Conservation (phyloP, 2,797 vertebrate genomes). For the Takifugu rubripes region DNA sequence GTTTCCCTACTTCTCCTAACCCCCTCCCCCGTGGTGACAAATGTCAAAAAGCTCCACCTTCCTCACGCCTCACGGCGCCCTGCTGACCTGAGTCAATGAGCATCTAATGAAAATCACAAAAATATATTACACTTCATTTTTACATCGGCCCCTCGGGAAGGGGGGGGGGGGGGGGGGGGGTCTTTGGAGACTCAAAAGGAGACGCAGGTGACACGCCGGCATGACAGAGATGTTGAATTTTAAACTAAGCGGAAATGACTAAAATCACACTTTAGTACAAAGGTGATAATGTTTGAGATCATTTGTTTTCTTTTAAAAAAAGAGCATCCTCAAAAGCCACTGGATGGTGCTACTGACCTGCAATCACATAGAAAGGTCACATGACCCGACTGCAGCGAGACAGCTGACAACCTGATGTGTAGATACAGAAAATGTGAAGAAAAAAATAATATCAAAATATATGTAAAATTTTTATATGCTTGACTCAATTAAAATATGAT, state of each 20-base stretch:
- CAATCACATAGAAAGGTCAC: conserved; percentile 27
- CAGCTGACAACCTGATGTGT: conserved; percentile 24
- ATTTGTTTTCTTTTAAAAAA: not conserved
- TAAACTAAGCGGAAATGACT: conserved; percentile 24
- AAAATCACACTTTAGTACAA: conserved; percentile 50
- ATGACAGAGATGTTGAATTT: not conserved
- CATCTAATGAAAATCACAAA: conserved; percentile 32
- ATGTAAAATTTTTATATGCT: conserved; percentile 23
- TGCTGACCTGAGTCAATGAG: conserved; percentile 26
- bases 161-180: no score
- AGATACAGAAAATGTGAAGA: conserved; percentile 12
- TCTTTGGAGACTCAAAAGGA: no score
- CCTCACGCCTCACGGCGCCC: not conserved
- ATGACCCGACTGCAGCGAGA: conserved; percentile 14
- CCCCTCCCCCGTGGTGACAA: not conserved
- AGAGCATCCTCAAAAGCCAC: conserved; percentile 58
- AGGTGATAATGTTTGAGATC: conserved; percentile 50
- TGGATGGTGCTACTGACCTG: conserved; percentile 69
- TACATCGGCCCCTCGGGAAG: conserved; percentile 30
- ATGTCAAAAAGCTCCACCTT: conserved; percentile 3
- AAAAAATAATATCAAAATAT: conserved; percentile 15
- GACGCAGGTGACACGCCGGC: no score
- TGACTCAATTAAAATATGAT: conserved; percentile 38
- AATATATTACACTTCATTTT: conserved; percentile 50
- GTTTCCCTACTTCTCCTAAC: conserved; percentile 19